A percentile compares a stretch with the other conserved stretches of the same genome.
Evolutionary conservation across 2,113 vertebrate species (phyloP).

Genomic region (Dasyurus viverrinus): DNA sequence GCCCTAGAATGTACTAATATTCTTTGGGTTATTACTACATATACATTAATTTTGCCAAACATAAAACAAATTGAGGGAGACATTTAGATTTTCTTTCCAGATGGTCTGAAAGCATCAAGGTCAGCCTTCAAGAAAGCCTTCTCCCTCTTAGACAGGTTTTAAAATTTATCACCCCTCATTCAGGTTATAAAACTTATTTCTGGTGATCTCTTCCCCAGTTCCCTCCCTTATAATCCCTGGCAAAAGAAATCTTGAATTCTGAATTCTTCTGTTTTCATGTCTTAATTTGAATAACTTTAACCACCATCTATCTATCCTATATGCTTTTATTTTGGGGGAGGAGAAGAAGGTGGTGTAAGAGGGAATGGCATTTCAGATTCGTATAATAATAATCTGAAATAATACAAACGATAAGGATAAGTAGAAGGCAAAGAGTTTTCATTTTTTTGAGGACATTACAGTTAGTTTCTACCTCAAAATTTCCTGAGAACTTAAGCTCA

Average conservation of each 20-base stretch:
- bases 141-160: conserved; percentile 47
- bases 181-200: conserved; percentile 58
- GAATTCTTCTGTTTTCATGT: neutral
- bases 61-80: conserved; percentile 66
- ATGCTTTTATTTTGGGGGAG: neutral
- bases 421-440: conserved; percentile 54
- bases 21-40: conserved; percentile 59
- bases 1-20: conserved; percentile 61
- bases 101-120: conserved; percentile 70
- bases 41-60: conserved; percentile 67
- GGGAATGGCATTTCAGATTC: conserved; percentile 39
- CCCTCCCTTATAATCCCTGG: conserved; percentile 16
- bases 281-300: neutral
- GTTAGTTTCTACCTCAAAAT: conserved; percentile 59
- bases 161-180: conserved; percentile 68
- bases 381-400: conserved; percentile 26
- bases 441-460: conserved; percentile 76
- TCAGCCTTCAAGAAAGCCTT: conserved; percentile 63
- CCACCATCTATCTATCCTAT: neutral
- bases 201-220: conserved; percentile 31
- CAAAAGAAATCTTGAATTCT: conserved; percentile 11
- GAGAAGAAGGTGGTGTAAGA: too few species aligned
- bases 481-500: conserved; percentile 67
- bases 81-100: conserved; percentile 78
- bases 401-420: conserved; percentile 59